Conservation (phyloP, 1,140 invertebrate species). For the Helicorthomorpha holstii region DNA sequence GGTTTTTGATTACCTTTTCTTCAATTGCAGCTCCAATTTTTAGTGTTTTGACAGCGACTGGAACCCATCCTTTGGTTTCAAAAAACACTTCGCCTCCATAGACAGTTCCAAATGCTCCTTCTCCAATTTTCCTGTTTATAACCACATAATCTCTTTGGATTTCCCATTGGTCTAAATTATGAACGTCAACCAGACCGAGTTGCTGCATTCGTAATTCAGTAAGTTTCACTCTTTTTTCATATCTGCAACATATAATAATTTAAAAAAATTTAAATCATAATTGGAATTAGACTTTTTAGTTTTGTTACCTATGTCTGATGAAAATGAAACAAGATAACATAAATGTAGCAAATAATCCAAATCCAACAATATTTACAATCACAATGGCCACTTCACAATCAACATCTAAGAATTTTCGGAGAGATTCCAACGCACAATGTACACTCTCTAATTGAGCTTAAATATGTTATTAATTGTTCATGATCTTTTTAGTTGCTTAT, state of each 20-base stretch:
- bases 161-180: slow-evolving; percentile 66
- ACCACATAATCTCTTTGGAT: slow-evolving; percentile 62
- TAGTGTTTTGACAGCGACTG: slow-evolving; percentile 79
- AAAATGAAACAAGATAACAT: slow-evolving; percentile 43
- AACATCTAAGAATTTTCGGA: slow-evolving; percentile 44
- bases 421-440: slow-evolving; percentile 40
- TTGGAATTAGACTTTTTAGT: background rate
- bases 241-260: slow-evolving; percentile 25
- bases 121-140: slow-evolving; percentile 73
- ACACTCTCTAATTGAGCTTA: slow-evolving; percentile 18
- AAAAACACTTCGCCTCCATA: slow-evolving; percentile 66
- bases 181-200: slow-evolving; percentile 38
- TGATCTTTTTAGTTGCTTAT: background rate
- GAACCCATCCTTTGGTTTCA: slow-evolving; percentile 49
- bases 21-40: slow-evolving; percentile 63
- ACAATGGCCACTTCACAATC: slow-evolving; percentile 54
- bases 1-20: slow-evolving; percentile 40
- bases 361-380: slow-evolving; percentile 47
- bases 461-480: background rate
- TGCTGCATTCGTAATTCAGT: slow-evolving; percentile 55
- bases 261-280: background rate
- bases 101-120: slow-evolving; percentile 77
- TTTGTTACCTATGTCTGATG: slow-evolving; percentile 42
- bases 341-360: slow-evolving; percentile 38
- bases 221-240: slow-evolving; percentile 46